A percentile compares a stretch with the other conserved stretches of the same genome.
Conservation (phyloP, 2,797 vertebrate genomes). For the Eidolon dupreanum region DNA sequence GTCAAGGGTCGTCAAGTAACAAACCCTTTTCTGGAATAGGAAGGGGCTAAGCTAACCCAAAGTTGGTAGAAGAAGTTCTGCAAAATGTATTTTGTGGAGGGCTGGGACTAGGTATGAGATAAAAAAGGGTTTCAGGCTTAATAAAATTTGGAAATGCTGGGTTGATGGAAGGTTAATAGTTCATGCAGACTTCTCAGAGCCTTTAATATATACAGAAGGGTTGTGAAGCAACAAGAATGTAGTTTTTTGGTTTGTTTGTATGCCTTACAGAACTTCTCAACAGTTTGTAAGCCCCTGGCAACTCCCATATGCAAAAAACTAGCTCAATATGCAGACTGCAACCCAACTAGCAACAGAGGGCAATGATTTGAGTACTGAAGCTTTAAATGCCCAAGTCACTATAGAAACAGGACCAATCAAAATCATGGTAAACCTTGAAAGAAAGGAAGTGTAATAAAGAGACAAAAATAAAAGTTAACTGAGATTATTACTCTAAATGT, state of each 20-base stretch:
- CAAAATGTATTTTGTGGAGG: background rate
- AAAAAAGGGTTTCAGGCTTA: background rate
- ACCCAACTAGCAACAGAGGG: fast-evolving
- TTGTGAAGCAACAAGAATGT: fast-evolving
- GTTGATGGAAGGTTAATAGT: background rate
- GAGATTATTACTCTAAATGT: background rate
- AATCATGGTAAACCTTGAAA: background rate
- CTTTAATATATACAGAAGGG: background rate
- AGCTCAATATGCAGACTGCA: background rate
- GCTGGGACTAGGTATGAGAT: background rate
- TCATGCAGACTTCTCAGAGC: background rate
- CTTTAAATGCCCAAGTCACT: background rate
- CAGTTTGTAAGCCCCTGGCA: background rate
- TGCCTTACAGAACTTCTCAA: background rate
- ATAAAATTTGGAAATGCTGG: background rate
- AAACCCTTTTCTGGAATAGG: background rate
- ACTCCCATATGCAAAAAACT: background rate
- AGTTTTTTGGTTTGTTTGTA: background rate
- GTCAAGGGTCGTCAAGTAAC: background rate
- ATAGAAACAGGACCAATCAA: background rate
- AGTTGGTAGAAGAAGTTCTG: background rate
- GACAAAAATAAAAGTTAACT: background rate
- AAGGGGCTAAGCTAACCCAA: no score
- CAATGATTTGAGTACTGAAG: fast-evolving
- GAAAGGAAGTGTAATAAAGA: background rate